These are phyloP conservation scores for Stratiomys singularior DNA, from an alignment of 2,888 invertebrate genomes.

Conservation along the genomic window DNA sequence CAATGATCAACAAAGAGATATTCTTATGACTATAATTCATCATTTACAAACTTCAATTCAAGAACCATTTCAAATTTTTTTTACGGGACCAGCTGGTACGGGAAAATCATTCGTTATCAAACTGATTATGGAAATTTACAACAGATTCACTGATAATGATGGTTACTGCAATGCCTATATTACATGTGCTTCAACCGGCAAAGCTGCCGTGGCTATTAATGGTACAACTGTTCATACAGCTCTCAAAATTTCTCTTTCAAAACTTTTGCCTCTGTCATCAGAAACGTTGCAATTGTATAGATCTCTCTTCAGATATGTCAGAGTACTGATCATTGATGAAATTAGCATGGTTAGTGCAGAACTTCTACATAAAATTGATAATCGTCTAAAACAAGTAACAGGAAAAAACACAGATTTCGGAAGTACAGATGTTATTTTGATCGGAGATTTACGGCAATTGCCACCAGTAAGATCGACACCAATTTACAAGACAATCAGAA, in stretches of 20 bases:
- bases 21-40: constrained; percentile 53
- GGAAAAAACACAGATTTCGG: constrained; percentile 57
- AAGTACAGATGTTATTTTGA: constrained; percentile 59
- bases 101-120: constrained; percentile 59
- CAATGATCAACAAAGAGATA: constrained; percentile 53
- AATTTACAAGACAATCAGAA: constrained; percentile 56
- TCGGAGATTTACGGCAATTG: constrained; percentile 61
- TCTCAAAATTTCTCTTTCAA: constrained; percentile 54
- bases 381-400: constrained; percentile 59
- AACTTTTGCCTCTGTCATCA: constrained; percentile 52
- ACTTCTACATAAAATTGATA: constrained; percentile 56
- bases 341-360: constrained; percentile 60
- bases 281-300: constrained; percentile 53
- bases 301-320: constrained; percentile 53
- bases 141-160: constrained; percentile 59
- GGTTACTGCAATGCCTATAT: no score
- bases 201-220: no score
- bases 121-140: constrained; percentile 63
- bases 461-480: constrained; percentile 59
- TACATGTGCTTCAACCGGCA: no score
- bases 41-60: constrained; percentile 46
- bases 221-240: constrained; percentile 56
- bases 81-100: constrained; percentile 58
- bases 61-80: constrained; percentile 54
- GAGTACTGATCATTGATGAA: constrained; percentile 59